These are phyloP conservation scores for Arctia plantaginis DNA, from an alignment of 2,888 invertebrate species.

Conservation along the genomic window DNA sequence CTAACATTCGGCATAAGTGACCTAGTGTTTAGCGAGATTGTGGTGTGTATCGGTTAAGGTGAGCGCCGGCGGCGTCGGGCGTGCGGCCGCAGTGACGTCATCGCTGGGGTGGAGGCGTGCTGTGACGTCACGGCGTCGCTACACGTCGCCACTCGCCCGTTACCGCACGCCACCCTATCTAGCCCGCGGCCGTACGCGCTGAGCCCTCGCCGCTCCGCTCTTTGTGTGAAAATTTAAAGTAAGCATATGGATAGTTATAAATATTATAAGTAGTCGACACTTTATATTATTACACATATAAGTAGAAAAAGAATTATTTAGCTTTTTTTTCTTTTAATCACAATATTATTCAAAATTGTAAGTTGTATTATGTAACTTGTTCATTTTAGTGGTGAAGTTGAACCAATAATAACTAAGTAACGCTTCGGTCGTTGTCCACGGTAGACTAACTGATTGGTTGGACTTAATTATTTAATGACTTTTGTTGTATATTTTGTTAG, in stretches of 20 bases:
- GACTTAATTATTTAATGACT: constrained; percentile 86
- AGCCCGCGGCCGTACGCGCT: constrained; percentile 30
- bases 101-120: constrained; percentile 30
- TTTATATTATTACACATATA: constrained; percentile 87
- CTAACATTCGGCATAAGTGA: constrained; percentile 79
- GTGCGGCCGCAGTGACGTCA: constrained; percentile 38
- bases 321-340: constrained; percentile 85
- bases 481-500: constrained; percentile 87
- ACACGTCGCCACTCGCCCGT: background rate
- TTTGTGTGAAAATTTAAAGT: constrained; percentile 85
- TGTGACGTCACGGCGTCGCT: background rate
- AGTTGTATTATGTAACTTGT: constrained; percentile 84
- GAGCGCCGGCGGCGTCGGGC: constrained; percentile 46
- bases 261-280: constrained; percentile 86
- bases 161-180: background rate
- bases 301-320: constrained; percentile 86
- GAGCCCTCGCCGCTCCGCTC: constrained; percentile 66
- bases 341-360: constrained; percentile 86
- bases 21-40: constrained; percentile 76
- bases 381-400: constrained; percentile 80
- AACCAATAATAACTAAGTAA: constrained; percentile 72
- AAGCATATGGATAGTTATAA: constrained; percentile 83
- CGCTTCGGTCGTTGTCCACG: constrained; percentile 74
- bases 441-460: constrained; percentile 79
- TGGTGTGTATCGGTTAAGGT: constrained; percentile 70